Evolutionary conservation across 2,888 invertebrate genomes (phyloP).

Genomic region (Plagodis pulveraria): DNA sequence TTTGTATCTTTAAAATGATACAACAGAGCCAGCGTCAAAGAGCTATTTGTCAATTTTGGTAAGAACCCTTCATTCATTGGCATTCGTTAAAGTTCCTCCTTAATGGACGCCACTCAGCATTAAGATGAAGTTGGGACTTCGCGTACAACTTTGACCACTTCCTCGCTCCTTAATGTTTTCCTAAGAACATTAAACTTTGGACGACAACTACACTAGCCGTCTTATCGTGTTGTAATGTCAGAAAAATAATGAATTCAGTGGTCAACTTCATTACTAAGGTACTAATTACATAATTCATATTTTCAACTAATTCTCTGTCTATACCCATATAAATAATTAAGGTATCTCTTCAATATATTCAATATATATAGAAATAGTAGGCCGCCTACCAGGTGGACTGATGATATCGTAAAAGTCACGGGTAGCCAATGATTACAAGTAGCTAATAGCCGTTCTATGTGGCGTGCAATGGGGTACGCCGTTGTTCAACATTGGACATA

Average conservation of each 20-base stretch:
- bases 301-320: too few relatives aligned
- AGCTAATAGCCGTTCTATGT: too few relatives aligned
- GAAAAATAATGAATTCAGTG: conserved; percentile 24
- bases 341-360: too few relatives aligned
- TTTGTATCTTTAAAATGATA: too few relatives aligned
- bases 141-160: conserved; percentile 65
- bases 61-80: conserved; percentile 31
- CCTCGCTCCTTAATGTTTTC: conserved; percentile 65
- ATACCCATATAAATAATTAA: too few relatives aligned
- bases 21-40: conserved; percentile 15
- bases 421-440: too few relatives aligned
- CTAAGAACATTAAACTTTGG: conserved; percentile 57
- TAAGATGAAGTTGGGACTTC: conserved; percentile 62
- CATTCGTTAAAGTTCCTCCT: conserved; percentile 53
- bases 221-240: conserved; percentile 43
- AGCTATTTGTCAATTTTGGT: conserved; percentile 26
- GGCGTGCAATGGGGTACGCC: too few relatives aligned
- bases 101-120: conserved; percentile 68
- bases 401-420: too few relatives aligned
- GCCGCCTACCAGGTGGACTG: too few relatives aligned
- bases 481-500: too few relatives aligned
- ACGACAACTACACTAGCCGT: conserved; percentile 50
- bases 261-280: not conserved
- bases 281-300: too few relatives aligned
- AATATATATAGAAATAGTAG: too few relatives aligned